Evolutionary conservation across 1,140 invertebrate species (phyloP), one percentile per base, ranked within the genome.

Genomic region (Homarus americanus): DNA sequence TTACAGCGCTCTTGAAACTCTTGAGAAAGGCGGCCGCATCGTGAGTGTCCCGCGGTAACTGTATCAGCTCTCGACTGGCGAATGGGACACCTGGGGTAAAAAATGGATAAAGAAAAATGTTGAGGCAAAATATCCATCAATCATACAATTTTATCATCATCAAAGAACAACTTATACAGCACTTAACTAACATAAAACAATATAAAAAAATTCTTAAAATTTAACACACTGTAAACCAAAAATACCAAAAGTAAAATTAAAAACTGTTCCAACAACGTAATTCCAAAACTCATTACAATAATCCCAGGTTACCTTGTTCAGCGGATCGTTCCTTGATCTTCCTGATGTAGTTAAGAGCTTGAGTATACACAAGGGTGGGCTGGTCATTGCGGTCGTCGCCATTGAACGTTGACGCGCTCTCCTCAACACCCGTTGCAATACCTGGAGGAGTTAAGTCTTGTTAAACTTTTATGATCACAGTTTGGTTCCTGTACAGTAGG

Each of bases 281-380:
- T 15, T 49, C 15, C 9, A 49, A n/a, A 49, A 49, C 44, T 49
- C 9, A 49, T 49, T 49, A 15, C 9, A 15, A 49, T 49, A 49
- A 49, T 10, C 9, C 9, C 44, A 49, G 24, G 12, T 76, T 88
- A 92, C 91, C 87, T 87, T 92, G 91, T 80, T 92, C 86, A 4
- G 83, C 76, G 53, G 84, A 93, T 36, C 87, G 92, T 63, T 82
- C 88, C 73, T 94, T 93, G 24, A 94, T 91, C 76, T 93, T 93
- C 79, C 93, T 93, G 63, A 94, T 93, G 79, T 93, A 94, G 78
- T 88, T 93, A 15, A 94, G 91, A 0, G 94, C 94, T 79, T 94
- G 94, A n/a, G 93, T 93, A 34, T 94, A 87, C 36, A 93, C 93
- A 32, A 93, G 93, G 34, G 94, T 93, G 80, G 94, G 93, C 15